A percentile compares a stretch with the other conserved stretches of the same genome.
Conservation (phyloP, 2,797 vertebrate genomes). For the Acanthornis magna region DNA sequence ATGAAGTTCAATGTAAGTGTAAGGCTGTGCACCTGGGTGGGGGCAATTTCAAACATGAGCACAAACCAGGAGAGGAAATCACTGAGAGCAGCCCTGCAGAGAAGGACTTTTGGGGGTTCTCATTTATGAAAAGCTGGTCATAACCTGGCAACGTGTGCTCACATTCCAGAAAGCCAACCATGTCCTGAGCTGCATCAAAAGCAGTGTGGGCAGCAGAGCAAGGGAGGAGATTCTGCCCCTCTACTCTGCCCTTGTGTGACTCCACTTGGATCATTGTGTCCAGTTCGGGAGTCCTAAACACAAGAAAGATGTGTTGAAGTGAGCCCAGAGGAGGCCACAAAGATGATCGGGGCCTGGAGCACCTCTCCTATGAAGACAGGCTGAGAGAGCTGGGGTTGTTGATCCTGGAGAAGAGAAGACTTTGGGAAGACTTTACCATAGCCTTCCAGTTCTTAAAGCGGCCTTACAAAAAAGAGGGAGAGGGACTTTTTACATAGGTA, state of each 20-base stretch:
- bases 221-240: not conserved
- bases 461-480: not conserved
- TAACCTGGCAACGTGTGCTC: not conserved
- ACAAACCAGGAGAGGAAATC: not conserved
- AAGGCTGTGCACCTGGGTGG: not conserved
- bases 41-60: not conserved
- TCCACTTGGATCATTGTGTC: not conserved
- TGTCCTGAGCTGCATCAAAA: not conserved
- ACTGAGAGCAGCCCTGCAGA: not conserved
- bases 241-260: not conserved
- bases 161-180: not conserved
- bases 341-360: not conserved
- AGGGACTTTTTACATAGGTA: not conserved
- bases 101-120: not conserved
- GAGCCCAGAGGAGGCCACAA: not conserved
- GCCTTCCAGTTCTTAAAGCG: too few relatives aligned
- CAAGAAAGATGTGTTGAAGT: not conserved
- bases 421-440: not conserved
- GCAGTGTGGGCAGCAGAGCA: accelerated
- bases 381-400: not conserved
- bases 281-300: not conserved
- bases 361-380: not conserved
- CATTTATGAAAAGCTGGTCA: not conserved
- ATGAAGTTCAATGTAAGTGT: not conserved
- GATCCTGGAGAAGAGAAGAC: not conserved